phyloP scores from a whole-genome alignment of 2,888 invertebrate genomes.

The Cerastoderma edule region DNA sequence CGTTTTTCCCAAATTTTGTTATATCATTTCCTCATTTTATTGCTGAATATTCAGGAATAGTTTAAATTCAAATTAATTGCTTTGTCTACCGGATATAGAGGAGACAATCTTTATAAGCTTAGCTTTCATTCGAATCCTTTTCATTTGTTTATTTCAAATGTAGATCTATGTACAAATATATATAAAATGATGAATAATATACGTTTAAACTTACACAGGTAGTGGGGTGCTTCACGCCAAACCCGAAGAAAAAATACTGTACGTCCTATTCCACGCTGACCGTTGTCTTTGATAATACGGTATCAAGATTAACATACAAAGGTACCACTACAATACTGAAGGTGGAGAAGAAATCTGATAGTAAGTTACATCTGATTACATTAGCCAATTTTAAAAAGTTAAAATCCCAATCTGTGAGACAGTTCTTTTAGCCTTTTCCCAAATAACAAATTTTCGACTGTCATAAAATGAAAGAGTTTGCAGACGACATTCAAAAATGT shows the following conservation, averaged over 20 bases:
- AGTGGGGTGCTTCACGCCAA: neutral
- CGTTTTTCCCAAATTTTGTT: too few relatives aligned
- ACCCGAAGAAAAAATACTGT: neutral
- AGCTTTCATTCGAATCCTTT: neutral
- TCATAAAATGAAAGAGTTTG: too few relatives aligned
- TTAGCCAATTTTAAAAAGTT: neutral
- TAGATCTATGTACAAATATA: neutral
- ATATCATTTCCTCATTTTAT: neutral
- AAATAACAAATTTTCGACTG: neutral
- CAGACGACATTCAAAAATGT: too few relatives aligned
- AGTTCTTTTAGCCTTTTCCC: neutral
- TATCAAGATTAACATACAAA: too few relatives aligned
- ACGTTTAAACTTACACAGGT: neutral
- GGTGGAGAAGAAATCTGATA: neutral
- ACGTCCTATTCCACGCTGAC: neutral
- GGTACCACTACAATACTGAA: neutral
- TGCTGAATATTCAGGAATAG: neutral
- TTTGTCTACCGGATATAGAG: neutral
- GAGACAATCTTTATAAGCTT: too few relatives aligned
- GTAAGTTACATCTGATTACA: neutral
- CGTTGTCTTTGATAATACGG: neutral
- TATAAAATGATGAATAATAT: neutral
- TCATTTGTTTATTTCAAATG: neutral
- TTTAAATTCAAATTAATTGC: neutral
- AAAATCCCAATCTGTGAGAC: too few relatives aligned